phyloP scores from a whole-genome alignment of 1,140 invertebrate genomes.

The Planococcus citri region DNA sequence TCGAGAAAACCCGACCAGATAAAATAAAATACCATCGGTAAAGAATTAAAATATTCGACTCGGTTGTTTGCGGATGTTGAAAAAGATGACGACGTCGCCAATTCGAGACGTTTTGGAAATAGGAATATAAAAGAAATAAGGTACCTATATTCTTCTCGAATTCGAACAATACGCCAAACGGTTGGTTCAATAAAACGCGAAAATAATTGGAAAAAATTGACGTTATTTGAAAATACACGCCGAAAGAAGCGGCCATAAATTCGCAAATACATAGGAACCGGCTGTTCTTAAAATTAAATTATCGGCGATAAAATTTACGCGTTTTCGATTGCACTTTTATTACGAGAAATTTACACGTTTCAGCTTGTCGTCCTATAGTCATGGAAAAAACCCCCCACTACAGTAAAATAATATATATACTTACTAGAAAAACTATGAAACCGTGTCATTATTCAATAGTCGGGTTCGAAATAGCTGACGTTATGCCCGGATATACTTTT shows the following conservation, averaged over 20 bases:
- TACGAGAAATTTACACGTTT: background rate
- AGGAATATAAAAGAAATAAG: too few relatives aligned
- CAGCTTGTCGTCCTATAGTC: background rate
- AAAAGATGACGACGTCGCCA: too few relatives aligned
- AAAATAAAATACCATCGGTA: too few relatives aligned
- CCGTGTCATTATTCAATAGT: background rate
- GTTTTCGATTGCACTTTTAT: slow-evolving; percentile 3
- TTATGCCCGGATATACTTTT: background rate
- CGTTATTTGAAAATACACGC: background rate
- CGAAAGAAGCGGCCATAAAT: background rate
- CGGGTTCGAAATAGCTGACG: background rate
- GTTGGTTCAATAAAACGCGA: too few relatives aligned
- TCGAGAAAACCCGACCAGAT: too few relatives aligned
- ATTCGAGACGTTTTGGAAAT: too few relatives aligned
- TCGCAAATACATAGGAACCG: background rate
- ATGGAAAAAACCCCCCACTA: background rate
- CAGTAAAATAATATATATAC: background rate
- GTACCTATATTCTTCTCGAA: too few relatives aligned
- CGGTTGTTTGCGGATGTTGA: too few relatives aligned
- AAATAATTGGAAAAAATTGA: background rate
- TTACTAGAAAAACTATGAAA: background rate
- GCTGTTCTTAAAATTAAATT: background rate
- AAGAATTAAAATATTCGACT: too few relatives aligned
- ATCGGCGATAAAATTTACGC: background rate
- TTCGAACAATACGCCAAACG: too few relatives aligned